Conservation (phyloP, 2,797 vertebrate species). For the Austrolebias charrua region DNA sequence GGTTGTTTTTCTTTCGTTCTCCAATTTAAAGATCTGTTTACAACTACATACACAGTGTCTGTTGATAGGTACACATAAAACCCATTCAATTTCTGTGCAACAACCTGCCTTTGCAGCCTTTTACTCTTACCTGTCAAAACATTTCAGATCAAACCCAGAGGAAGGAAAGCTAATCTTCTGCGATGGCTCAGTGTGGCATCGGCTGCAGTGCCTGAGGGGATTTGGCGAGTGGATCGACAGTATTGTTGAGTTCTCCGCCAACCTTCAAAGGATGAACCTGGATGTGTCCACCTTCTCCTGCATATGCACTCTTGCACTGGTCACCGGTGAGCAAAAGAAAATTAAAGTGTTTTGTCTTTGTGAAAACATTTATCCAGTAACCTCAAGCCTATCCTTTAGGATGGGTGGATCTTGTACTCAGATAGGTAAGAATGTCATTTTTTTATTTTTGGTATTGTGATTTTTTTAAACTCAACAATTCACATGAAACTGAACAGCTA, state of each 20-base stretch:
- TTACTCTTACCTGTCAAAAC: neutral
- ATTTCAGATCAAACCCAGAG: slow-evolving; percentile 89
- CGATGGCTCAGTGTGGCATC: slow-evolving; percentile 92
- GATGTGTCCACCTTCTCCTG: slow-evolving; percentile 95
- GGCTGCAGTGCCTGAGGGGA: slow-evolving; percentile 92
- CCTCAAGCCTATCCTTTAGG: no score
- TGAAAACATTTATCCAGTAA: no score
- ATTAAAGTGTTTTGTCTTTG: no score
- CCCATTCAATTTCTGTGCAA: neutral
- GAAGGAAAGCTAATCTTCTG: slow-evolving; percentile 97
- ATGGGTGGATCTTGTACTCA: no score
- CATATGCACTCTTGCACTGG: slow-evolving; percentile 91
- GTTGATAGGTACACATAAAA: neutral
- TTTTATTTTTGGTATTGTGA: no score
- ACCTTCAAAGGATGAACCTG: slow-evolving; percentile 93
- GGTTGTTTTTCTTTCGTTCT: neutral
- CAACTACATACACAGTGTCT: slow-evolving; percentile 8
- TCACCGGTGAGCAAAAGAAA: slow-evolving; percentile 84
- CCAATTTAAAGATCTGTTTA: slow-evolving; percentile 10
- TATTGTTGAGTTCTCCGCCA: slow-evolving; percentile 93
- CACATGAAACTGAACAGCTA: no score
- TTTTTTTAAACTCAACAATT: no score
- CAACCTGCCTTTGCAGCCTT: neutral
- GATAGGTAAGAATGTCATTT: no score
- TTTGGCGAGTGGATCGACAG: slow-evolving; percentile 98